Base-by-base conservation (phyloP, 2,797 vertebrate species). In the Atherinosoma microstoma region DNA sequence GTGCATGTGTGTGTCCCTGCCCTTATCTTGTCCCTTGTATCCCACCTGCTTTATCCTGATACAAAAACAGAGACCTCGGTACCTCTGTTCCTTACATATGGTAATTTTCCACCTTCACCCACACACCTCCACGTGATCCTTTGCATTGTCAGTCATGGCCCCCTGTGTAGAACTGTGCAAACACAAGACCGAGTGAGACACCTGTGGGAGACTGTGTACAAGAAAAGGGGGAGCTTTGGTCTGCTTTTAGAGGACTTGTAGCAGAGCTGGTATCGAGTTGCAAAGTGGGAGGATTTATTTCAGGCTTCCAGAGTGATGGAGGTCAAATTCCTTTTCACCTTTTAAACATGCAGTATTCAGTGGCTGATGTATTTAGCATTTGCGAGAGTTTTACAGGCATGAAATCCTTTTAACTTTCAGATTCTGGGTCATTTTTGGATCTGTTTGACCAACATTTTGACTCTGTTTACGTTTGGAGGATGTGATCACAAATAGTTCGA, bases 81-180 rank as follows among this genome's bases (percentile, higher is more conserved):
- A 87, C 89, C 87, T 88, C 75, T 16, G 30, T 76, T 87, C 89
- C 89, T 90, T 90, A 88, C 92, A 87, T 91, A 93, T 93, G 92
- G 80, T 90, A 93, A 93, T 92, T 70, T 54, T 64, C 57, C 75
- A 80, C 79, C 85, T 85, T 92, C 79, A 80, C 82, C 79, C 45
- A 15, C 64, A 71, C 70, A 59, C 76, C 77, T 80, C 74, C 51
- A 58, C 67, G 10, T 69, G 70, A 84, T 84, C 82, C 78, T 83
- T 85, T 81, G 81, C 85, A 85, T 88, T 83, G 85, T 91, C 88
- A 83, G 87, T 84, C 82, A 82, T 15, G 84, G 85, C 88, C 82
- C 84, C 66, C 77, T 76, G 82, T 90, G 86, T 88, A 80, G 82
- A 67, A 89, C 82, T 79, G 74, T 75, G 73, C n/a, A 73, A 87